Percentiles rank a stretch among this genome's conserved stretches.
Conservation (phyloP, 1,140 invertebrate genomes). For the Tetragonula clypearis region DNA sequence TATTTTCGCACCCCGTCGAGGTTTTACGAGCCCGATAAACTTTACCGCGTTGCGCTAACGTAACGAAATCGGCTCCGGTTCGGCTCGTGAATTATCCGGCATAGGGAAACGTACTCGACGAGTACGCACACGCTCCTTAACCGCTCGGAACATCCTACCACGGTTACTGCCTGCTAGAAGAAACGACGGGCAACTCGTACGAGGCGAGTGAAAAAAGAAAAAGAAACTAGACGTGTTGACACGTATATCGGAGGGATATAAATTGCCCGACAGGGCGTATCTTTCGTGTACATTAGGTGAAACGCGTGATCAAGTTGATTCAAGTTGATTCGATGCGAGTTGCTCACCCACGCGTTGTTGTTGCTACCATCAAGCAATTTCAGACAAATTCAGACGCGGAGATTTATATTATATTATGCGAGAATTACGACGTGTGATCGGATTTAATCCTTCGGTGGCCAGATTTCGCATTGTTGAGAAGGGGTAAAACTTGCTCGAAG, state of each 20-base stretch:
- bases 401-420: too few species aligned
- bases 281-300: not conserved
- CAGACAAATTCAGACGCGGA: not conserved
- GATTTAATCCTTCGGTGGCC: too few species aligned
- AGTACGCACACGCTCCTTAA: not conserved
- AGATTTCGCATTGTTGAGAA: too few species aligned
- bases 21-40: slow-evolving; percentile 49
- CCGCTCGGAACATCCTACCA: not conserved
- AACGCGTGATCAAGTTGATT: too few species aligned
- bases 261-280: not conserved
- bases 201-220: too few species aligned
- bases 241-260: not conserved
- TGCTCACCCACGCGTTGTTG: not conserved
- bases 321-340: not conserved
- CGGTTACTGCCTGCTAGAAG: not conserved
- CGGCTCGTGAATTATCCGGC: slow-evolving; percentile 31
- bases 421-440: too few species aligned
- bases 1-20: slow-evolving; percentile 47
- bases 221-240: not conserved
- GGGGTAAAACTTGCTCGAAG: too few species aligned
- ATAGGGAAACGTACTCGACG: slow-evolving; percentile 27
- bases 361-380: not conserved
- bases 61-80: slow-evolving; percentile 40
- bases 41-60: slow-evolving; percentile 34
- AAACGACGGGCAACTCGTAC: too few species aligned